These are phyloP conservation scores for Steinernema feltiae DNA, from an alignment of 1,140 invertebrate genomes.

Conservation along the genomic window DNA sequence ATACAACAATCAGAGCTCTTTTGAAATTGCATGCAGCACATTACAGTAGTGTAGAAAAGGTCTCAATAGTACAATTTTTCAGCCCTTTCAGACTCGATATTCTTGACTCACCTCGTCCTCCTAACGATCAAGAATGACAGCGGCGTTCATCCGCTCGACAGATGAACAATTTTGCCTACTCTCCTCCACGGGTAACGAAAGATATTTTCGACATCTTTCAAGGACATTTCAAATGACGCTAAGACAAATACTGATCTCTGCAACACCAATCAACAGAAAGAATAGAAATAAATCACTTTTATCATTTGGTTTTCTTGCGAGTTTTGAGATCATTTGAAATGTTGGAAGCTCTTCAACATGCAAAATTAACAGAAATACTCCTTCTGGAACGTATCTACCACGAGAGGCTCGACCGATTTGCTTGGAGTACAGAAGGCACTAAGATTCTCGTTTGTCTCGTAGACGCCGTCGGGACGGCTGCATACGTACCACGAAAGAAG, in stretches of 20 bases:
- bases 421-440: conserved; percentile 28
- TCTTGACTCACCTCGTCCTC: background rate
- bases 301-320: background rate
- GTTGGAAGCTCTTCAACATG: background rate
- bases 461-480: conserved; percentile 36
- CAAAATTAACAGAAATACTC: background rate
- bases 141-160: background rate
- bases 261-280: too few species aligned
- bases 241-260: too few species aligned
- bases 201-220: background rate
- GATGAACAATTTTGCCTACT: background rate
- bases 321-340: background rate
- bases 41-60: too few species aligned
- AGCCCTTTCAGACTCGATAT: background rate
- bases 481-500: conserved; percentile 32
- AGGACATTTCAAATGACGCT: too few species aligned
- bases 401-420: conserved; percentile 14
- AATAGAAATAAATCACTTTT: too few species aligned
- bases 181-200: background rate
- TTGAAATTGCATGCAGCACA: too few species aligned
- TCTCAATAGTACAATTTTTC: too few species aligned
- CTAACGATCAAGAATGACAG: background rate
- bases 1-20: too few species aligned
- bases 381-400: conserved; percentile 11
- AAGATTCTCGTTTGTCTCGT: conserved; percentile 33